These are phyloP conservation scores for Allolobophora icterica DNA, from an alignment of 2,888 invertebrate genomes.

Conservation along the genomic window DNA sequence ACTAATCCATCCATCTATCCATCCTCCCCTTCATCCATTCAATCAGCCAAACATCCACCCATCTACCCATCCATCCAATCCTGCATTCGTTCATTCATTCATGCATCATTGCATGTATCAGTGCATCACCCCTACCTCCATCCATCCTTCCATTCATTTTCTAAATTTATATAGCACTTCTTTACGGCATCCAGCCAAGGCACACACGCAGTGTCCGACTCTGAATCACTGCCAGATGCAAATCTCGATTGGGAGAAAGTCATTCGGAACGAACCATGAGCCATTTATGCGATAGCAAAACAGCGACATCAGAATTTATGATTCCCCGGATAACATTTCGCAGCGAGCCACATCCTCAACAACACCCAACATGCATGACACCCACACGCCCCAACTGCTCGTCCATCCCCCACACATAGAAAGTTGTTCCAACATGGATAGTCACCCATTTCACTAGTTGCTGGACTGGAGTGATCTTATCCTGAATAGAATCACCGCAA, in stretches of 20 bases:
- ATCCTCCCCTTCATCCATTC: not conserved
- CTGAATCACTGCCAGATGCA: not conserved
- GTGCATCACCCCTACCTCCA: not conserved
- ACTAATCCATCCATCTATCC: too few relatives aligned
- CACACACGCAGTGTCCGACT: not conserved
- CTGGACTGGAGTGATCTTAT: too few relatives aligned
- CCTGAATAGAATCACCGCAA: not conserved
- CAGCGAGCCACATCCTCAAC: not conserved
- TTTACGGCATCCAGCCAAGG: too few relatives aligned
- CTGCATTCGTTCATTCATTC: not conserved
- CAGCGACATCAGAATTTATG: not conserved
- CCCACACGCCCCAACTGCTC: too few relatives aligned
- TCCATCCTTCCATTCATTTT: not conserved
- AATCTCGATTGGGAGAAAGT: not conserved
- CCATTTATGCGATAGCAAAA: not conserved
- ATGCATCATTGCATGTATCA: not conserved
- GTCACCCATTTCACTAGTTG: not conserved
- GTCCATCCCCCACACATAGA: not conserved
- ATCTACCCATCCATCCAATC: not conserved
- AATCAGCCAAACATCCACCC: too few relatives aligned
- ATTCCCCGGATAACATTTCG: not conserved
- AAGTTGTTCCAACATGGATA: not conserved
- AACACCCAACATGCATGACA: not conserved
- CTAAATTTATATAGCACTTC: not conserved
- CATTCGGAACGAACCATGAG: not conserved